Evolutionary conservation across 2,113 vertebrate species (phyloP).

Genomic region (Saimiri boliviensis): DNA sequence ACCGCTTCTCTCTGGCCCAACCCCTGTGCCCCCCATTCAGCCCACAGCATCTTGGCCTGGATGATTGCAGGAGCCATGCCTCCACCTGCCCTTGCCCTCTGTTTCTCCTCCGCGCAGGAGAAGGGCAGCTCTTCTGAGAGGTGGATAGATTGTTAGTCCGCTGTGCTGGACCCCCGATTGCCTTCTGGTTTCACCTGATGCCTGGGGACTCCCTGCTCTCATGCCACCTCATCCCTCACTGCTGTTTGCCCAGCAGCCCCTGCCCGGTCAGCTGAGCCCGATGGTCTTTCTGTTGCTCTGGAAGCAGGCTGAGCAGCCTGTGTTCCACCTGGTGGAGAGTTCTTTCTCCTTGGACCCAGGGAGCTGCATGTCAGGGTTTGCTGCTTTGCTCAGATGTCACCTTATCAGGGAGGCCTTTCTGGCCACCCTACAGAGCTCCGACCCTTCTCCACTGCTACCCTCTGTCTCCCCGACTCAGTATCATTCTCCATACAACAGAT

Average conservation of each 20-base stretch:
- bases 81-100: neutral
- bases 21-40: accelerated
- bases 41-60: accelerated
- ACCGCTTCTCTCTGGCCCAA: neutral
- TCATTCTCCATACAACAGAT: neutral
- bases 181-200: neutral
- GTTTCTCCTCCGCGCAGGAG: accelerated
- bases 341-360: neutral
- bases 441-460: no score
- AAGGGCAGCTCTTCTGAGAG: neutral
- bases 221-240: accelerated
- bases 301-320: neutral
- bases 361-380: accelerated
- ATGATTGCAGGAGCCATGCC: no score
- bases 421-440: accelerated
- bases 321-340: accelerated
- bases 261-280: neutral
- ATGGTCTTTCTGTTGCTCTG: neutral
- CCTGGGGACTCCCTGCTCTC: no score
- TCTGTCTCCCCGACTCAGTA: accelerated
- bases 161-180: neutral
- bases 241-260: accelerated
- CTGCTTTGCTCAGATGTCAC: neutral
- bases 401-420: neutral
- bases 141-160: neutral